Conservation (phyloP, 2,113 vertebrate genomes). For the Coptodon bakossiorum region DNA sequence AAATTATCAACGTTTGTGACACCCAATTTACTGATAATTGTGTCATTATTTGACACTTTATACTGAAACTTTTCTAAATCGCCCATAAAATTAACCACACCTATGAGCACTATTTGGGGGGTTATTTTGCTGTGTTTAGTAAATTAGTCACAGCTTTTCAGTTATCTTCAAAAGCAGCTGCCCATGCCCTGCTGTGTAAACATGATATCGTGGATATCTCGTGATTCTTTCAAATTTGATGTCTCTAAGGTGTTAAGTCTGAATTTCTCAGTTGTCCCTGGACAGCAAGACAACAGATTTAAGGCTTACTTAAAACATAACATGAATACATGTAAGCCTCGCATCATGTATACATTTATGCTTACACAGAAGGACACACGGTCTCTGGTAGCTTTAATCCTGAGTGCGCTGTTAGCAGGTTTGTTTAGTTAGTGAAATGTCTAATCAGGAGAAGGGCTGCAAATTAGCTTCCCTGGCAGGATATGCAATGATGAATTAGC, state of each 20-base stretch:
- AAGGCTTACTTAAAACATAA: neutral
- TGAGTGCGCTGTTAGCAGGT: neutral
- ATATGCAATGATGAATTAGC: neutral
- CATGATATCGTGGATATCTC: neutral
- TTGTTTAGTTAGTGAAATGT: neutral
- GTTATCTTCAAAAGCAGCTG: neutral
- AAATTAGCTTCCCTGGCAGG: neutral
- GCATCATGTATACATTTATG: neutral
- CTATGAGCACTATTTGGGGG: neutral
- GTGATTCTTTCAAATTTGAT: neutral
- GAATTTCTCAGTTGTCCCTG: neutral
- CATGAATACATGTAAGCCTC: neutral
- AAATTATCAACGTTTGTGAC: neutral
- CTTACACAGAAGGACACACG: neutral
- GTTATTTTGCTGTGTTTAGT: accelerated
- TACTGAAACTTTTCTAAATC: neutral
- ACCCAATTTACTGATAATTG: neutral
- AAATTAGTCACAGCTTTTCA: neutral
- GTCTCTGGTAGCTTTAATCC: neutral
- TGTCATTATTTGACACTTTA: neutral
- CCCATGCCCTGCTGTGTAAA: neutral
- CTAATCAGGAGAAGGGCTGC: neutral
- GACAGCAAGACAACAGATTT: neutral
- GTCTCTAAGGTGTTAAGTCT: neutral
- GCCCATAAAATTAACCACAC: neutral